phyloP scores from a whole-genome alignment of 2,797 vertebrate species.

The Carapus acus region DNA sequence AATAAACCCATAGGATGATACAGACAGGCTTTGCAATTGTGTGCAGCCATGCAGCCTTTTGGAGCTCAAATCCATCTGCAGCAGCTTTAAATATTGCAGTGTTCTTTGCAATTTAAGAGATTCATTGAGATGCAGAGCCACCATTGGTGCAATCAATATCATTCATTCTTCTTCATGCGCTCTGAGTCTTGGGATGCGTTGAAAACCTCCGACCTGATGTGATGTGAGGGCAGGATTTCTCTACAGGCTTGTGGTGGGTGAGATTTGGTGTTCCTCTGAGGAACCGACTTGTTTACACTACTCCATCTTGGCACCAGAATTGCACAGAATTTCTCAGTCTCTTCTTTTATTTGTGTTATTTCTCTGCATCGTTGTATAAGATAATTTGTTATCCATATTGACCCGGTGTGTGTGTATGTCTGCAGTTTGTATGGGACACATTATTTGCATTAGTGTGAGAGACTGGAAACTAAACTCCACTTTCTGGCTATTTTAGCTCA shows the following conservation, averaged over 20 bases:
- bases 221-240: no score
- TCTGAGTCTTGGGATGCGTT: no score
- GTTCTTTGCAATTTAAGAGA: no score
- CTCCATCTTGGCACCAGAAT: constrained; percentile 42
- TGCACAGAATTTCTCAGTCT: constrained; percentile 36
- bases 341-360: constrained; percentile 45
- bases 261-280: constrained; percentile 30
- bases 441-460: constrained; percentile 51
- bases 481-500: constrained; percentile 27
- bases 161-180: no score
- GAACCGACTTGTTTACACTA: constrained; percentile 42
- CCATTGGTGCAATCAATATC: no score
- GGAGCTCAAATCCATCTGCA: no score
- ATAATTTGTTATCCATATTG: constrained; percentile 43
- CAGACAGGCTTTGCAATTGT: constrained; percentile 16
- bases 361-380: constrained; percentile 25
- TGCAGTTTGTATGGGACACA: constrained; percentile 38
- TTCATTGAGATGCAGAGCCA: no score
- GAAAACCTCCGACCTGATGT: no score
- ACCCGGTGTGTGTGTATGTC: constrained; percentile 29
- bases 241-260: no score
- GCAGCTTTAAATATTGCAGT: no score
- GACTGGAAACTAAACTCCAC: constrained; percentile 37
- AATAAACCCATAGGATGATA: constrained; percentile 12
- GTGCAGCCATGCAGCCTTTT: constrained; percentile 3